Evolutionary conservation across 2,888 invertebrate genomes (phyloP), one percentile per base, ranked within the genome.

Genomic region (Hydroisotoma schaefferi): DNA sequence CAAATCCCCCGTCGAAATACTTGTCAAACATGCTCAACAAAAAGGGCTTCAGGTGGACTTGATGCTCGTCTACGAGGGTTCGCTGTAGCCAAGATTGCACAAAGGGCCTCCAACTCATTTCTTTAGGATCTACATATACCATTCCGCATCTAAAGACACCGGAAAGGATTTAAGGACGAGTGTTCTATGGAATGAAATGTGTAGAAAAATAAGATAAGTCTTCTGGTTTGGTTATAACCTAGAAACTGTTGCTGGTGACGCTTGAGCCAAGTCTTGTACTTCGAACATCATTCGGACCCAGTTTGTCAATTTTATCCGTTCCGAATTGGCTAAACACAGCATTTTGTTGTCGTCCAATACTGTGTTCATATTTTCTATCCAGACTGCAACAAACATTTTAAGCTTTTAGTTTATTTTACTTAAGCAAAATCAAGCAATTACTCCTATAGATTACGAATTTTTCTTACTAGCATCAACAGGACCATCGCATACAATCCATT

Each of bases 401-500:
- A 76, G 93, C 93, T 0, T 94, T 92, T 1, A 59, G 5, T 76
- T 55, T 51, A 20, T 60, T 56, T 22, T 44, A 60, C 12, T 56
- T 44, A 5, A 48, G 28, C 18, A 25, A 4, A 26, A 48, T 27
- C 28, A 26, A 25, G 2, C 28, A 27, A 4, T 10, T 48, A 18
- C 10, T n/a, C 8, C 25, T 25, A 47, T 44, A 18, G 10, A 44
- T 18, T 15, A 10, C 20, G 8, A 10, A 18, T 18, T 44, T 44
- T 44, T 10, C 8, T n/a, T n/a, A n/a, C n/a, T n/a, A n/a, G n/a
- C 27, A 18, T 40, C 38, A 18, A 28, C 25, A 0, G 90, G 93
- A 0, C 93, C 93, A 75, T 93, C 93, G 76, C 91, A 92, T 43
- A 92, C 84, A 55, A 93, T 83, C 93, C 93, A 94, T 74, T 93